Conservation (phyloP, 2,113 vertebrate species). For the Chloebia gouldiae region DNA sequence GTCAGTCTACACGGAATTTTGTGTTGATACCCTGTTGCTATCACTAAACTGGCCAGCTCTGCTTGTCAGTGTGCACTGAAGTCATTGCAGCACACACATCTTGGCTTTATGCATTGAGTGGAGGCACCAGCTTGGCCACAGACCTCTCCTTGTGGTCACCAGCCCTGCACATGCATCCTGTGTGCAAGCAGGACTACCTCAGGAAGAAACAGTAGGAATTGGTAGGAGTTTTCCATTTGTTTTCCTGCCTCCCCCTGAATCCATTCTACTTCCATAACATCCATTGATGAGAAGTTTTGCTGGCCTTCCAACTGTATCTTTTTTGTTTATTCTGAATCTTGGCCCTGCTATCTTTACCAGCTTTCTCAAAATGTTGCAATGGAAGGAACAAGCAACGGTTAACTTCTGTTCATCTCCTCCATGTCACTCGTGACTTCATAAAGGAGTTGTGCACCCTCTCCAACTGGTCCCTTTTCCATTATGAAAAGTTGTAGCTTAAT, state of each 20-base stretch:
- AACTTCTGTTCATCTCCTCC: background rate
- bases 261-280: background rate
- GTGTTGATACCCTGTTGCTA: background rate
- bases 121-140: background rate
- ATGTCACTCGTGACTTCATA: background rate
- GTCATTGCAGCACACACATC: background rate
- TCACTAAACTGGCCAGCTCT: background rate
- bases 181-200: background rate
- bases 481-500: background rate
- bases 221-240: background rate
- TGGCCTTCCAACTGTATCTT: background rate
- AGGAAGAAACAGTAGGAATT: background rate
- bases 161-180: accelerated
- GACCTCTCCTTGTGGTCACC: background rate
- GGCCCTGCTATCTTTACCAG: background rate
- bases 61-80: background rate
- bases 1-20: background rate
- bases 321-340: background rate
- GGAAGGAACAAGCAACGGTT: background rate
- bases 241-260: background rate
- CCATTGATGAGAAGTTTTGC: background rate
- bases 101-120: background rate
- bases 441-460: background rate
- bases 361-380: background rate
- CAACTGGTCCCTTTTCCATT: background rate